phyloP scores from a whole-genome alignment of 2,797 vertebrate genomes.

The Myripristis jacobus region DNA sequence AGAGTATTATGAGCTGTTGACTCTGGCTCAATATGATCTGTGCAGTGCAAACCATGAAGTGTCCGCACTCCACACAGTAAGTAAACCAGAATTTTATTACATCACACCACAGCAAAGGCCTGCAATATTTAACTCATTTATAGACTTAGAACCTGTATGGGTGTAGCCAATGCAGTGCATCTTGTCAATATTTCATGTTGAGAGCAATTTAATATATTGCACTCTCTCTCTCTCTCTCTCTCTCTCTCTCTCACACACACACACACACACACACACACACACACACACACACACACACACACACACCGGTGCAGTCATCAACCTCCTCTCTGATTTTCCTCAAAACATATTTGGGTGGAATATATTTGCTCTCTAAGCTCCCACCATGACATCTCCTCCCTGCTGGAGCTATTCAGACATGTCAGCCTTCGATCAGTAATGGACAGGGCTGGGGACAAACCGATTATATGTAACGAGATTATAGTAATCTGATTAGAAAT shows the following conservation, averaged over 20 bases:
- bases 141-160: conserved; percentile 45
- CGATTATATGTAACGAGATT: too few relatives aligned
- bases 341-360: conserved; percentile 56
- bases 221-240: conserved; percentile 31
- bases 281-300: too few relatives aligned
- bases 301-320: conserved; percentile 47
- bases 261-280: too few relatives aligned
- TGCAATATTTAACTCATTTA: conserved; percentile 62
- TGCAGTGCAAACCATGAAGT: conserved; percentile 59
- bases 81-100: conserved; percentile 56
- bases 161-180: conserved; percentile 53
- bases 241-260: conserved; percentile 27
- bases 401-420: conserved; percentile 15
- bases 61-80: conserved; percentile 49
- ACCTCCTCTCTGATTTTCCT: conserved; percentile 47
- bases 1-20: conserved; percentile 57
- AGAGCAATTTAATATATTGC: conserved; percentile 65
- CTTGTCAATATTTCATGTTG: conserved; percentile 70
- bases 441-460: conserved; percentile 5
- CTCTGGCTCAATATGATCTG: conserved; percentile 53
- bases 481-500: background rate
- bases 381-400: conserved; percentile 41
- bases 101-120: conserved; percentile 50
- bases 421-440: conserved; percentile 1
- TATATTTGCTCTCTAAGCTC: conserved; percentile 53